Base-by-base conservation (phyloP, 2,888 invertebrate genomes). In the Frankliniella fusca region DNA sequence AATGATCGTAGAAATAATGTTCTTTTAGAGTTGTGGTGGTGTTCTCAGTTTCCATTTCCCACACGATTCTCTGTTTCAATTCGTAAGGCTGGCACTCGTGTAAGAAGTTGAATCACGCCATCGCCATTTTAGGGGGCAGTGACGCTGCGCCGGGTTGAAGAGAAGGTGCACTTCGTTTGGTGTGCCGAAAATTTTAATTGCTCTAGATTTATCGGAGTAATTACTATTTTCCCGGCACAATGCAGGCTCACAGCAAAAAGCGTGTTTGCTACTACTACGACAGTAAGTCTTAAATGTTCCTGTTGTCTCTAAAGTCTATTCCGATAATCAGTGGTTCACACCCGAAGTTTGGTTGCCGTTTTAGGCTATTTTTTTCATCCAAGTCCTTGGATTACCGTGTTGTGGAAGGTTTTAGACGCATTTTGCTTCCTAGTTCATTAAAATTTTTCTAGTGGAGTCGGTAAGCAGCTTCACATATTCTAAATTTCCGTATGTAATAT, bases 221-320 rank as follows among this genome's bases (percentile, higher is more conserved):
- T 23, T 76, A 76, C 12, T 12, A 27, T 23, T 76, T 27, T 23
- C 9, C 27, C 70, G 70, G 9, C 70, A 76, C 12, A 8, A 76
- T 76, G 70, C 93, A 94, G 90, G 93, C 94, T 20, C 95, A 96
- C 87, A 95, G 93, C 87, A 96, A 96, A 89, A 98, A 98, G 89
- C 93, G 97, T 88, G 97, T 99, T 86, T 98, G 98, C 89, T 99
- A 99, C 90, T 99, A 99, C 90, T 99, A 99, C 88, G 99, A 99
- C 89, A 98, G 98, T 99, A 91, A 97, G 97, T 96, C 89, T 76
- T 84, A 61, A 0, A 61, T 38, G 38, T 38, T 5, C 38, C 38
- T 38, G 38, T 38, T 38, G 38, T 38, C 38, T 38, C 38, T 38
- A 38, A 38, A 38, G 38, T 5, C 38, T 3, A 38, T 38, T 38